phyloP scores from a whole-genome alignment of 2,888 invertebrate species.

The Caenorhabditis afra region DNA sequence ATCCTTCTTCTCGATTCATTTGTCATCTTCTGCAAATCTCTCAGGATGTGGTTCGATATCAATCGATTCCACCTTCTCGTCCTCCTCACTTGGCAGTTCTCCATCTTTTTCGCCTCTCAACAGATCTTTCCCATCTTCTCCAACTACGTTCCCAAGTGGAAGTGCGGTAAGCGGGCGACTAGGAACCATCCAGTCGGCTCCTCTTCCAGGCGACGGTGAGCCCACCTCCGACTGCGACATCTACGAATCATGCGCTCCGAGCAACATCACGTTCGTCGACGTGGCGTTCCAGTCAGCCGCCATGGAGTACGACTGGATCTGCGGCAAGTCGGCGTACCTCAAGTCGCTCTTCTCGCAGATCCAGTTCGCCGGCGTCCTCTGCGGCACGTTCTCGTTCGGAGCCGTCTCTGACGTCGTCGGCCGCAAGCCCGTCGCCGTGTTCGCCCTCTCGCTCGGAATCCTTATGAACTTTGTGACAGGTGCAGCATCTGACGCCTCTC shows the following conservation, averaged over 20 bases:
- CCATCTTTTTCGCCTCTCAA: slow-evolving; percentile 78
- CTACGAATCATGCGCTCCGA: slow-evolving; percentile 64
- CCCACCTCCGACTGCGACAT: slow-evolving; percentile 71
- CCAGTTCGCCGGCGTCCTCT: slow-evolving; percentile 71
- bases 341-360: slow-evolving; percentile 74
- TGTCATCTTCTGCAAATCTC: no score
- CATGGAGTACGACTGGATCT: slow-evolving; percentile 77
- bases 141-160: slow-evolving; percentile 77
- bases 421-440: slow-evolving; percentile 69
- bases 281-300: slow-evolving; percentile 77
- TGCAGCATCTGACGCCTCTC: slow-evolving; percentile 21
- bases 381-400: slow-evolving; percentile 77
- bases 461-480: slow-evolving; percentile 69
- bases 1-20: slow-evolving; percentile 34
- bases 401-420: slow-evolving; percentile 69
- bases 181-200: not conserved
- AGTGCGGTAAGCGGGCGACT: slow-evolving; percentile 56
- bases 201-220: slow-evolving; percentile 55
- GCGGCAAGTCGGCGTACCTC: slow-evolving; percentile 70
- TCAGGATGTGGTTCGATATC: slow-evolving; percentile 75
- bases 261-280: slow-evolving; percentile 72
- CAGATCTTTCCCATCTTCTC: slow-evolving; percentile 78
- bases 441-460: slow-evolving; percentile 73
- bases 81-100: slow-evolving; percentile 79
- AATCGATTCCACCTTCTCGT: slow-evolving; percentile 79